These are phyloP conservation scores for Patella depressa DNA, from an alignment of 2,888 invertebrate genomes.

Conservation along the genomic window DNA sequence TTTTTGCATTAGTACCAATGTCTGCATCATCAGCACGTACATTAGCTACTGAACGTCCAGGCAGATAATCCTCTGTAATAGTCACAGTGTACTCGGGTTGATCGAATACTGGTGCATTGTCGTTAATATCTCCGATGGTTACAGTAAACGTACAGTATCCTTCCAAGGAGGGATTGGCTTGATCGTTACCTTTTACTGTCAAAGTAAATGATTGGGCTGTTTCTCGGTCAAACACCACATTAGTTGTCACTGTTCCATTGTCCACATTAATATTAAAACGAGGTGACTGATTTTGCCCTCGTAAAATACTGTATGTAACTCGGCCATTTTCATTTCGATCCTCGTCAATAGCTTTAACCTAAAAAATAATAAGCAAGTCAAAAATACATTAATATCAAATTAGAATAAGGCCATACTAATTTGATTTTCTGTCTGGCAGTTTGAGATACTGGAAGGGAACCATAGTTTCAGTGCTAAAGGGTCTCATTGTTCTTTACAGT, in stretches of 20 bases:
- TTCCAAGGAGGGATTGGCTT: slow-evolving; percentile 97
- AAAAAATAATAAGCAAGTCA: slow-evolving; percentile 39
- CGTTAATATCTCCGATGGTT: slow-evolving; percentile 62
- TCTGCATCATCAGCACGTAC: slow-evolving; percentile 89
- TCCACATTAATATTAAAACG: slow-evolving; percentile 96
- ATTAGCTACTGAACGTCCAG: slow-evolving; percentile 46
- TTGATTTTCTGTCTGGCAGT: too few species aligned
- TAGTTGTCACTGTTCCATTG: slow-evolving; percentile 87
- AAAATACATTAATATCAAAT: background rate
- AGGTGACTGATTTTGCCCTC: slow-evolving; percentile 85
- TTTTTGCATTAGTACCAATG: slow-evolving; percentile 92
- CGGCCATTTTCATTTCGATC: slow-evolving; percentile 88
- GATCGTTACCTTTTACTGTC: slow-evolving; percentile 97
- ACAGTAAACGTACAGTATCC: slow-evolving; percentile 93
- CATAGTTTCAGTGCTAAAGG: too few species aligned
- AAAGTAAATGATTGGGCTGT: slow-evolving; percentile 53
- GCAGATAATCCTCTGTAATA: slow-evolving; percentile 45
- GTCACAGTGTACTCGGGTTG: slow-evolving; percentile 57
- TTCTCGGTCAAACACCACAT: slow-evolving; percentile 87
- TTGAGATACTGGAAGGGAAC: too few species aligned
- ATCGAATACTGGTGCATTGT: slow-evolving; percentile 65
- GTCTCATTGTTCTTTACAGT: too few species aligned
- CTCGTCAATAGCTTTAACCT: slow-evolving; percentile 92
- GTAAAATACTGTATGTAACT: slow-evolving; percentile 88
- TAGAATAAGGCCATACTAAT: too few species aligned